Evolutionary conservation across 2,888 invertebrate genomes (phyloP), one percentile per base, ranked within the genome.

Genomic region (Drosophila niveifrons): DNA sequence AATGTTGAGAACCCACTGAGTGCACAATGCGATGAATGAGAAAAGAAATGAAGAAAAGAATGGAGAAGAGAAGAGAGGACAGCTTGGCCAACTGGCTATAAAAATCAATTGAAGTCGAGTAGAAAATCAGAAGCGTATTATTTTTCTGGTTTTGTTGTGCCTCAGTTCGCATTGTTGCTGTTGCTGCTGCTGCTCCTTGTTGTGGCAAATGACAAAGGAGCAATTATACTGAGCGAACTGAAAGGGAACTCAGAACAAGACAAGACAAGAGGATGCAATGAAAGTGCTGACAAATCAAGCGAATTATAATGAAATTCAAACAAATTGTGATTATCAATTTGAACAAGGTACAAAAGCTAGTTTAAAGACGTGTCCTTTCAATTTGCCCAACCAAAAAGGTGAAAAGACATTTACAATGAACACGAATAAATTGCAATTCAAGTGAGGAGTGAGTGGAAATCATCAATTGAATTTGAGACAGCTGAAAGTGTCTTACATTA

Each of bases 101-200:
- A 77, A 77, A 78, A 83, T 83, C 82, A 83, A 83, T 83, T 83
- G 87, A 83, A 83, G 82, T 83, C 82, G 87, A 86, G 87, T 81
- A 79, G 87, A 83, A 83, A 83, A 83, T 83, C 82, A 86, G 81
- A 66, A 86, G 72, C 87, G 82, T 77, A 86, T 78, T 78, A 75
- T 78, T 77, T 72, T 61, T 66, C 39, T 72, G 51, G 47, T 63
- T 56, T 52, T 52, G 47, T 58, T 65, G 53, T 48, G 31, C 48
- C 48, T 52, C 53, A 29, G 31, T 13, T 48, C 15, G 18, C 31
- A 41, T 66, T 51, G 18, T 50, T 48, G 39, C 47, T 56, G 34
- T 43, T 43, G 23, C 6, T 52, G 72, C 48, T 75, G 51, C 43
- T 41, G 44, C 34, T 44, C 36, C 59, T 55, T 73, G 76, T 69